phyloP scores from a whole-genome alignment of 2,113 vertebrate genomes.

The Thymallus thymallus region DNA sequence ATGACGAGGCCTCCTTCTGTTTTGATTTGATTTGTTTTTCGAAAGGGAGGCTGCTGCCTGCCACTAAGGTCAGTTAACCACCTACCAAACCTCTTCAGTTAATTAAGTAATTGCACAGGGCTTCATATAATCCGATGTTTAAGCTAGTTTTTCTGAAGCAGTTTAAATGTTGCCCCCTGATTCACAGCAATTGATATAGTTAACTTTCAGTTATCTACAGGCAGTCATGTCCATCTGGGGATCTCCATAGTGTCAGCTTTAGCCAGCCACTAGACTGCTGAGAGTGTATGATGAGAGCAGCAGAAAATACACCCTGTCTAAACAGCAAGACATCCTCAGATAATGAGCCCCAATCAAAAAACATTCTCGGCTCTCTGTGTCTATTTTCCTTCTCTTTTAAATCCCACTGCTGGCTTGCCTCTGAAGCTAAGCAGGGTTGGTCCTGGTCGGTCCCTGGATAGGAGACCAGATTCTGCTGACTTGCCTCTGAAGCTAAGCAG shows the following conservation, averaged over 20 bases:
- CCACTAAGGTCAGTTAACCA: conserved; percentile 1
- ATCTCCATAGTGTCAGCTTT: conserved; percentile 30
- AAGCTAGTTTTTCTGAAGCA: neutral
- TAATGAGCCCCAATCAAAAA: conserved; percentile 13
- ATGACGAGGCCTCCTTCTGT: neutral
- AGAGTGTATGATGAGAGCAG: conserved; percentile 28
- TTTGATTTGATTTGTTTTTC: too few relatives aligned
- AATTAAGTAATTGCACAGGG: neutral
- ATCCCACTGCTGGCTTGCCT: too few relatives aligned
- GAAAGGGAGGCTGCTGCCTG: neutral
- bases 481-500: too few relatives aligned
- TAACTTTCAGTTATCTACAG: conserved; percentile 33
- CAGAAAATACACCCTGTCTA: conserved; percentile 17
- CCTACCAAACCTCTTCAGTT: neutral
- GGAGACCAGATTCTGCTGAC: too few relatives aligned
- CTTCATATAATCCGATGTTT: neutral
- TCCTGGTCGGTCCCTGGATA: too few relatives aligned
- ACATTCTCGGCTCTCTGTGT: neutral
- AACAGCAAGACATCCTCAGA: conserved; percentile 32
- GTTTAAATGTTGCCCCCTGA: neutral
- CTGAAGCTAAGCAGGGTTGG: too few relatives aligned
- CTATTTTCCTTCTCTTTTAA: neutral
- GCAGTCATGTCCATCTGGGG: conserved; percentile 16
- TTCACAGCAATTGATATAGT: neutral
- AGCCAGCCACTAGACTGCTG: conserved; percentile 35